Percentiles rank a stretch among this genome's conserved stretches.
phyloP scores from a whole-genome alignment of 1,140 invertebrate genomes.

The Oryctes rhinoceros region DNA sequence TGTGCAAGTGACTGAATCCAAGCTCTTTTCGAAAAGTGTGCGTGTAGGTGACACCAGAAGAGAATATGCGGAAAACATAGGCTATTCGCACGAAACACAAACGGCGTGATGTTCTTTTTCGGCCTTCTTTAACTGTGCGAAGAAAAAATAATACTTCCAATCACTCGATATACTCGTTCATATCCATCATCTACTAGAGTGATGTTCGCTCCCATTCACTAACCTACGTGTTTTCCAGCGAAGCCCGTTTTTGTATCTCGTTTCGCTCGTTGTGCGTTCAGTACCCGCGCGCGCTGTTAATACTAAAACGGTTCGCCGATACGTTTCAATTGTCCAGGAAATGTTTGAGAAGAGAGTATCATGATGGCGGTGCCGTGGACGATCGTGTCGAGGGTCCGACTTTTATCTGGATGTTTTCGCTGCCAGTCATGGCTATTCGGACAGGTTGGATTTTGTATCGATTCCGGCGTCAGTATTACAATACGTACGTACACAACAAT shows the following conservation, averaged over 20 bases:
- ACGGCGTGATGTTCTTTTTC: no score
- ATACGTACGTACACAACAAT: conserved; percentile 1
- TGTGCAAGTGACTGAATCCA: no score
- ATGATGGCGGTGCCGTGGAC: background rate
- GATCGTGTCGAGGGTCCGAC: conserved; percentile 1
- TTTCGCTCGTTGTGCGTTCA: background rate
- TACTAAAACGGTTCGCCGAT: background rate
- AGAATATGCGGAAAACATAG: no score
- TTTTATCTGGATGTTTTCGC: conserved; percentile 14
- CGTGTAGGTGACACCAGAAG: no score
- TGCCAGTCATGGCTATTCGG: background rate
- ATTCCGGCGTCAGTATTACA: background rate
- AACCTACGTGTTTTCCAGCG: background rate
- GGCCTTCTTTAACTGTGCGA: no score
- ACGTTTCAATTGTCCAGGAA: conserved; percentile 17
- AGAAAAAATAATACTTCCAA: no score
- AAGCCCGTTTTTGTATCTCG: background rate
- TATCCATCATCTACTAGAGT: no score
- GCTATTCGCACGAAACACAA: no score
- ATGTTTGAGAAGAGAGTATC: background rate
- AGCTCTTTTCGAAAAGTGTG: no score
- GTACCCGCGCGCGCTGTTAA: background rate
- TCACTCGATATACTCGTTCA: no score
- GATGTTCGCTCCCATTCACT: no score
- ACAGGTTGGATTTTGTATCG: conserved; percentile 11